These are phyloP conservation scores for Ferrisia virgata DNA, from an alignment of 2,888 invertebrate genomes.

Conservation along the genomic window DNA sequence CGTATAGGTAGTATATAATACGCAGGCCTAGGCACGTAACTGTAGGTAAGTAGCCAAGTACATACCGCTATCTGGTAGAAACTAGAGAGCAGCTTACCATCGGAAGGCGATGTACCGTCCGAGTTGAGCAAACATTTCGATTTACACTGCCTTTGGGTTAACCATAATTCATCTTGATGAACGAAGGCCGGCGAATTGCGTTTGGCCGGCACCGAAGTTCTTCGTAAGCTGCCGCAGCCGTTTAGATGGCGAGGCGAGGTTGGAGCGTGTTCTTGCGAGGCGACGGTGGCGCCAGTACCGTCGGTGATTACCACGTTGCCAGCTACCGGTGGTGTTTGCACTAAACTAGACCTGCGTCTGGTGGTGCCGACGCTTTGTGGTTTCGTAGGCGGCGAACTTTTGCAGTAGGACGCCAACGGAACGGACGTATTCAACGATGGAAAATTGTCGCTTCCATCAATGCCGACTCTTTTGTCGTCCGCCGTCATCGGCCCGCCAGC, in stretches of 20 bases:
- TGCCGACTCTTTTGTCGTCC: not conserved
- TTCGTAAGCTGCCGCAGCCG: not conserved
- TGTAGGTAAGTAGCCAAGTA: not conserved
- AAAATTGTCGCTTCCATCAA: not conserved
- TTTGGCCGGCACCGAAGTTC: conserved; percentile 51
- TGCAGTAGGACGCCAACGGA: not conserved
- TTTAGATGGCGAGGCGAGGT: not conserved
- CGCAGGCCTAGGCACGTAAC: not conserved
- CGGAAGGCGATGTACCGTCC: conserved; percentile 49
- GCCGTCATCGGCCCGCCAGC: not conserved
- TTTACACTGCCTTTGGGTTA: conserved; percentile 50
- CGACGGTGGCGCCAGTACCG: not conserved
- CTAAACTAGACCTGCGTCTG: conserved; percentile 7
- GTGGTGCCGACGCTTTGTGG: conserved; percentile 47
- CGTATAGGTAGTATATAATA: not conserved
- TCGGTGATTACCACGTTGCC: too few relatives aligned
- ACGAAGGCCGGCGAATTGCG: conserved; percentile 51
- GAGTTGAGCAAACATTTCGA: conserved; percentile 50
- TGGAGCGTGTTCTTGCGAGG: not conserved
- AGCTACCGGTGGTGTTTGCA: not conserved
- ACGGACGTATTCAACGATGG: not conserved
- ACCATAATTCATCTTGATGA: conserved; percentile 51
- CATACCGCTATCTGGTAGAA: not conserved
- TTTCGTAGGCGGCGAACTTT: conserved; percentile 44
- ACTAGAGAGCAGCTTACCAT: conserved; percentile 32